Conservation (phyloP, 2,888 invertebrate species). For the Drosophila algonquin region DNA sequence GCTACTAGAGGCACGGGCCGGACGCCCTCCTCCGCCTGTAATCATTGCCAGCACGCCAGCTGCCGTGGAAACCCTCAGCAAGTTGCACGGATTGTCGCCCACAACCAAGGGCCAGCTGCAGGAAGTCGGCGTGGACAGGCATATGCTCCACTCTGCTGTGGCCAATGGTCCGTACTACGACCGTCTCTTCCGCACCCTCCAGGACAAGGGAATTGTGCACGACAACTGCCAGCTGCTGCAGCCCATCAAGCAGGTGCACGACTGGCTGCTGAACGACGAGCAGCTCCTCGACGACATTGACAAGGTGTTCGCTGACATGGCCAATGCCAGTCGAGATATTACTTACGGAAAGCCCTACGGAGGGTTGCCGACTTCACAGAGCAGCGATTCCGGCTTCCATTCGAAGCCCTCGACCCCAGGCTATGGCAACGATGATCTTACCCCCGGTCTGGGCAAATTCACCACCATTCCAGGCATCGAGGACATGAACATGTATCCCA, state of each 20-base stretch:
- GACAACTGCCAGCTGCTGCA: constrained; percentile 85
- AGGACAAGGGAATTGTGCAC: constrained; percentile 85
- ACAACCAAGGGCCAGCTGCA: constrained; percentile 85
- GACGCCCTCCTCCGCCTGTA: constrained; percentile 45
- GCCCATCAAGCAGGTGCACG: constrained; percentile 86
- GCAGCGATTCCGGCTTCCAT: constrained; percentile 83
- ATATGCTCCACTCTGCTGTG: constrained; percentile 86
- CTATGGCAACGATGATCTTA: constrained; percentile 63
- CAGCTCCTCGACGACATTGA: constrained; percentile 86
- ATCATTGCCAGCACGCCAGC: constrained; percentile 49
- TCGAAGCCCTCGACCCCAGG: constrained; percentile 83
- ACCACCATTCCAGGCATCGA: constrained; percentile 80
- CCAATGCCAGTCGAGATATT: constrained; percentile 58
- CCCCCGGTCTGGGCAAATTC: constrained; percentile 74
- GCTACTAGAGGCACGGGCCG: constrained; percentile 61
- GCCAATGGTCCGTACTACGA: constrained; percentile 87
- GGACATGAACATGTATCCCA: constrained; percentile 83
- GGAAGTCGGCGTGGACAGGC: constrained; percentile 85
- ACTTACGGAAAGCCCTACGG: constrained; percentile 57
- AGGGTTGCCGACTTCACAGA: constrained; percentile 73
- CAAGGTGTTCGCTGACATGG: constrained; percentile 85
- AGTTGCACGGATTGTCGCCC: constrained; percentile 84
- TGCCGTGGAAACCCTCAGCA: constrained; percentile 80
- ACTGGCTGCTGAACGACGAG: constrained; percentile 85
- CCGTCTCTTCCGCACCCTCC: constrained; percentile 85